Evolutionary conservation across 2,888 invertebrate species (phyloP), one percentile per base, ranked within the genome.

Genomic region (Phorcus lineatus): DNA sequence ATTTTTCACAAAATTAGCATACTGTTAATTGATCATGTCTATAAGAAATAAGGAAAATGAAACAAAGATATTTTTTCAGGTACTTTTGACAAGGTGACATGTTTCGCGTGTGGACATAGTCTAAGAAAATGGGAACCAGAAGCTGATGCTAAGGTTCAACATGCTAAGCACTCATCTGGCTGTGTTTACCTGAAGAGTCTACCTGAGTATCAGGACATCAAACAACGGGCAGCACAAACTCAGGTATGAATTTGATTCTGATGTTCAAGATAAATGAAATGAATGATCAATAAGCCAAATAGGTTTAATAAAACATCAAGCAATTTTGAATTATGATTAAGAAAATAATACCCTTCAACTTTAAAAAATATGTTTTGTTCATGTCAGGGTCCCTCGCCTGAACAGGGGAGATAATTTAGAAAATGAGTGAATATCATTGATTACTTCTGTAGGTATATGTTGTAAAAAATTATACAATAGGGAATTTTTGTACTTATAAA

Each of bases 151-250:
- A 19, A 36, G 40, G 70, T 70, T n/a, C 40, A 70, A 70, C 70
- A 70, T 70, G 70, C 70, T 36, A 70, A 70, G 11, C 70, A 70
- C 70, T 70, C 70, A 19, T 40, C 70, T 11, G 36, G 40, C 70
- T 70, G 70, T 70, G 31, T 70, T 40, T 40, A 70, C 70, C 40
- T 70, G 40, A 16, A 36, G n/a, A 19, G 11, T 31, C 70, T 70
- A 4, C 19, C 31, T 17, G 31, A 36, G 70, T 70, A 70, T 40
- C 70, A 70, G 11, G 40, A 36, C 70, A 70, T 70, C 70, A 40
- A 36, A 19, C 70, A 70, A n/a, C 70, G 13, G 19, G 70, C 70
- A 19, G 36, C 19, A 36, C 31, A 70, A 36, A 70, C 70, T 36
- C 70, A 70, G 70, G 70, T 70, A 28, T 1, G 31, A 13, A 17